Evolutionary conservation across 64 coral and sea anemone genomes (phyloP), one percentile per base, ranked within the genome.

Genomic region (Montipora cactus): DNA sequence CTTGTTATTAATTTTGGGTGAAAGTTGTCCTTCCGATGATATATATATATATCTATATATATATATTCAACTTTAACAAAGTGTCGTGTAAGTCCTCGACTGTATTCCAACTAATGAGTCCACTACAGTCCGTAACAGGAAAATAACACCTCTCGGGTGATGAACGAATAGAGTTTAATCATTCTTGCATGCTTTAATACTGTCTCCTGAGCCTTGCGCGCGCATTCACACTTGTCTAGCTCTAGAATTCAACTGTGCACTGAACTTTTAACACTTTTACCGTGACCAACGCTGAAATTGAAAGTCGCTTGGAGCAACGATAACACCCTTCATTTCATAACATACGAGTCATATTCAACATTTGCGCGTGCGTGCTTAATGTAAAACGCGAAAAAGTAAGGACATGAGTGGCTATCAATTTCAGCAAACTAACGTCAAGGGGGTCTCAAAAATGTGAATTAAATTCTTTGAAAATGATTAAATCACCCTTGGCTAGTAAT

Each of bases 401-500:
- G 45, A 8, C 15, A 50, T 2, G 46, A 20, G 59, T 64, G 79
- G 79, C 10, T 23, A 68, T 69, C 62, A 5, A 86, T 71, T 57
- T 72, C 70, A 49, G 48, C 18, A 20, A 16, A 3, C 46, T 8
- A 46, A 21, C 82, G 70, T 86, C 62, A 11, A 18, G 82, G 82
- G 66, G 82, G 82, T 72, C 45, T 44, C 18, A 22, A 50, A 8
- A 71, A 22, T 72, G 45, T 19, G 16, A 86, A 86, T 86, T 51
- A 86, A 47, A 50, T 49, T 59, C 21, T 44, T 61, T 7, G 8
- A 15, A 62, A 61, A 81, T 59, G 13, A 81, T 11, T 0, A 71
- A 84, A 70, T 71, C 47, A 45, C 82, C 64, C 82, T 48, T 50
- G 66, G 82, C 45, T 64, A 71, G 47, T 18, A 72, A 71, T 71